Base-by-base conservation (phyloP, 1,140 invertebrate species). In the Schlechtendalia chinensis region DNA sequence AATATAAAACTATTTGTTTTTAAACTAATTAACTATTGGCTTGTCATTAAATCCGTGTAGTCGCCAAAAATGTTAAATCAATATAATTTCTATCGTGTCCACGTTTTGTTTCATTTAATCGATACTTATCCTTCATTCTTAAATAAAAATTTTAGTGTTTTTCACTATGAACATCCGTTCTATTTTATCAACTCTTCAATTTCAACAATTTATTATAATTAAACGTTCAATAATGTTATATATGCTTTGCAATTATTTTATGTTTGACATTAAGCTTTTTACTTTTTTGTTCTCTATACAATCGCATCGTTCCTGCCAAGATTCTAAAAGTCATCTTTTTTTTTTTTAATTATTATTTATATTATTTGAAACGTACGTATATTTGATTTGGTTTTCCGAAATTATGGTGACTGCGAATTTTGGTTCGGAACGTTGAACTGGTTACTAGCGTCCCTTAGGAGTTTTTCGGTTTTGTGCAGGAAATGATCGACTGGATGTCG, bases 401-500 rank as follows among this genome's bases (percentile, higher is more conserved):
- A 14, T n/a, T 69, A 22, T 54, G 27, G 45, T 79, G 75, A 79
- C 75, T 79, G 75, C 16, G 58, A 79, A 79, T 50, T 63, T 63
- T 79, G 75, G 58, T 39, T 79, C 11, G 56, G 56, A 45, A 63
- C 56, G 54, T 79, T 63, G 75, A 45, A 61, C 75, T 5, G 14
- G 22, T 6, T 79, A 79, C 58, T 59, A 79, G 58, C 75, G 75
- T 79, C 56, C 90, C 89, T 93, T 94, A 94, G 93, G 93, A 94
- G 92, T 94, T 94, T 89, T 94, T 95, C 89, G 93, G 92, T 88
- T 93, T 94, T 90, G 93, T 95, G 85, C 93, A 97, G 95, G 95
- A 96, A 91, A 95, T 97, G 92, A 95, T 96, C 86, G 93, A 94
- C 86, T 98, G 96, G 95, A 96, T 98, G 91, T 96, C 94, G 82